Percentiles rank a stretch among this genome's conserved stretches.
Evolutionary conservation across 2,113 vertebrate species (phyloP).

Genomic region (Alces alces): DNA sequence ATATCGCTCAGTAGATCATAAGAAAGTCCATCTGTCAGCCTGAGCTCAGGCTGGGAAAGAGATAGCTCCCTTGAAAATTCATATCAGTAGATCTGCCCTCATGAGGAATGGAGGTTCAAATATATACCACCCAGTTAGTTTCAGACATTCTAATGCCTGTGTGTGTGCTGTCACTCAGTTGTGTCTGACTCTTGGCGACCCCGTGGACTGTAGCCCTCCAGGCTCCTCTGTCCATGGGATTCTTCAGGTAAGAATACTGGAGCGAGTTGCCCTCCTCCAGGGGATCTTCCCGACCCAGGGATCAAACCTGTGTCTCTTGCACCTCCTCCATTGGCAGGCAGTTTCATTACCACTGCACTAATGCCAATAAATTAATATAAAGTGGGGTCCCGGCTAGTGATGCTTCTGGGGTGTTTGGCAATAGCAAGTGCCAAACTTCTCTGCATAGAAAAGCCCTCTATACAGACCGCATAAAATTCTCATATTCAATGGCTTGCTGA

Average conservation of each 20-base stretch:
- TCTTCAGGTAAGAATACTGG: neutral
- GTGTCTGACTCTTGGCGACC: neutral
- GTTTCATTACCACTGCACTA: neutral
- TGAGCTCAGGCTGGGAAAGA: neutral
- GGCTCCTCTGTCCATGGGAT: neutral
- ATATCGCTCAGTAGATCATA: neutral
- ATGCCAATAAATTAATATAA: neutral
- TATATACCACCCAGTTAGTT: neutral
- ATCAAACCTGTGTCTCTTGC: neutral
- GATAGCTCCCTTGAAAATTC: neutral
- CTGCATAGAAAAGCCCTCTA: neutral
- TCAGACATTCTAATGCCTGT: neutral
- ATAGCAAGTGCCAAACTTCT: neutral
- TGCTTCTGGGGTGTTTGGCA: neutral
- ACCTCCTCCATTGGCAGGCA: neutral
- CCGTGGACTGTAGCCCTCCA: neutral
- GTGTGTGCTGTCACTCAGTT: neutral
- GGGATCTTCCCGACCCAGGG: neutral
- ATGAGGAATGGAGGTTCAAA: neutral
- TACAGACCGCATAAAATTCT: neutral
- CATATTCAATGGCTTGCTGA: neutral
- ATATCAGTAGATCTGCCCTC: neutral
- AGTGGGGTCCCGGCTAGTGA: neutral
- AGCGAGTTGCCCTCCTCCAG: neutral
- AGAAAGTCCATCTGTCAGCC: neutral